Base-by-base conservation (phyloP, 2,797 vertebrate genomes). In the Scleropages formosus region DNA sequence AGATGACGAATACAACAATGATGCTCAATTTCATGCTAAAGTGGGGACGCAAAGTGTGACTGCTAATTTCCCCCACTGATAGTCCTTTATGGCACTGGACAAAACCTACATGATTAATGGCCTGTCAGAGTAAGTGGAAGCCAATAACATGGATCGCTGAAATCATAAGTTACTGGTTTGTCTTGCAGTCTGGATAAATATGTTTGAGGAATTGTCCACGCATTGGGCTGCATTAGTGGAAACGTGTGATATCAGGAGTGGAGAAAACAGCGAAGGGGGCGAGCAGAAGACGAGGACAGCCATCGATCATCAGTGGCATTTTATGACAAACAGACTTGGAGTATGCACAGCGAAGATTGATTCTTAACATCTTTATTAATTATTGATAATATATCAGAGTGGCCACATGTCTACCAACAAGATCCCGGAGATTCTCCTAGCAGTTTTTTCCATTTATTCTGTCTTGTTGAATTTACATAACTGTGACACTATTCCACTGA, bases 101-200 rank as follows among this genome's bases (percentile, higher is more conserved):
- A 74, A 84, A 84, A 81, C 83, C 80, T 81, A 78, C 78, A 85
- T 90, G 88, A 91, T 90, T 84, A 91, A 91, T 91, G 85, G 85
- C 85, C 86, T 90, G 89, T 89, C 89, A 89, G 83, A 75, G 79
- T 79, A 84, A 87, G 83, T 86, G 81, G 84, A 87, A 89, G 83
- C 86, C 87, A 90, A 90, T 90, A 89, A 89, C 90, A 91, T 87
- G 90, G 89, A 89, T 90, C 87, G 89, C 84, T 89, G 89, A 83
- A 84, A 89, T 87, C 86, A 87, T 86, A 87, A 86, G 86, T 80
- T 85, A 82, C 84, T 80, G 82, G 76, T 81, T 85, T 85, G 81
- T 82, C 80, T 88, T 86, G 80, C 74, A 78, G 56, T 80, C 46
- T 76, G 82, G 82, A 88, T 86, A 86, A 84, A 88, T 86, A 86